Conservation (phyloP, 2,113 vertebrate genomes). For the Meles meles region DNA sequence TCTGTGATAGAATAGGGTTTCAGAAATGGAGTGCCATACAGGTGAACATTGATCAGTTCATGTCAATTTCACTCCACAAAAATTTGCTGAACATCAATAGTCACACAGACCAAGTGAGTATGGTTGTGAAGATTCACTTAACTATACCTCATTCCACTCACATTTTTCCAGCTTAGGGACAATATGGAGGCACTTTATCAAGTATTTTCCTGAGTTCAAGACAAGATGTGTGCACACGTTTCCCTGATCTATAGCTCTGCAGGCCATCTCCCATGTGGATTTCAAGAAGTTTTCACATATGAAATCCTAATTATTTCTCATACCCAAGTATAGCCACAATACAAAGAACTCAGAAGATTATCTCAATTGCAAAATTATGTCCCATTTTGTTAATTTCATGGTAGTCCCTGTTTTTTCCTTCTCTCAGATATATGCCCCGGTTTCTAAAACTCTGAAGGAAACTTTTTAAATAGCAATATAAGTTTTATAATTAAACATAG, state of each 20-base stretch:
- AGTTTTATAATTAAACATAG: slow-evolving; percentile 28
- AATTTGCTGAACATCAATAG: neutral
- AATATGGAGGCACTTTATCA: slow-evolving; percentile 12
- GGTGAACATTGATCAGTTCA: neutral
- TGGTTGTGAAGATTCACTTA: neutral
- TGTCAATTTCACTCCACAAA: slow-evolving; percentile 1
- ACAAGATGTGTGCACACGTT: neutral
- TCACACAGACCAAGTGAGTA: neutral
- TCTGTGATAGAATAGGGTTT: neutral
- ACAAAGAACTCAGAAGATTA: neutral
- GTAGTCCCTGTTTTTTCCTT: neutral
- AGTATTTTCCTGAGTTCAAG: slow-evolving; percentile 26
- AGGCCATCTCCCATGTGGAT: neutral
- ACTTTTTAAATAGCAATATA: neutral
- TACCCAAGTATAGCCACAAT: neutral
- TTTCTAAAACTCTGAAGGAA: slow-evolving; percentile 42
- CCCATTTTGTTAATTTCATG: neutral
- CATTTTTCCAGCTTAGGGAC: slow-evolving; percentile 43
- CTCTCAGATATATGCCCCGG: neutral
- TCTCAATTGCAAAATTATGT: neutral
- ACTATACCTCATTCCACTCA: neutral
- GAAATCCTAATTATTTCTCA: slow-evolving; percentile 25
- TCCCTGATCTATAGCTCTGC: slow-evolving; percentile 18
- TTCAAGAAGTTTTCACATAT: slow-evolving; percentile 28
- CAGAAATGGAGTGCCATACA: neutral